Evolutionary conservation across 2,797 vertebrate genomes (phyloP), one percentile per base, ranked within the genome.

Genomic region (Anguilla pacifica): DNA sequence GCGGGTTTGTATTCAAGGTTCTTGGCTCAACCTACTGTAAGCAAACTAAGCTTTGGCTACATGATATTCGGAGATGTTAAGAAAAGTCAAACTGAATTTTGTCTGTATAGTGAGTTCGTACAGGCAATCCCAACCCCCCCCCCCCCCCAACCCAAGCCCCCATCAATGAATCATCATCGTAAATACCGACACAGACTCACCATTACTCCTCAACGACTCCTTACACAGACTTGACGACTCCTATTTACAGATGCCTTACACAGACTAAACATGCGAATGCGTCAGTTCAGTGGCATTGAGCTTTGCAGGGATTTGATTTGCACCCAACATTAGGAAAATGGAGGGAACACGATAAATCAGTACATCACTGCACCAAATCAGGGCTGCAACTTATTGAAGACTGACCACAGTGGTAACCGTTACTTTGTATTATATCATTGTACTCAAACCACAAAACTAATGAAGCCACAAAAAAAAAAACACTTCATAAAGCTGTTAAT

Each of bases 1-100:
- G 22, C 25, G n/a, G 70, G 31, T 74, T 31, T 74, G 25, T 74
- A 74, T 77, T 77, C 72, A 77, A 77, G 72, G 72, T 77, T 77
- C n/a, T 74, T 74, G 70, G 70, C 70, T 74, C 31, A 74, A 35
- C 9, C 28, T 13, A 74, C 11, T 74, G 70, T 74, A 74, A 35
- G 64, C 22, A 28, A 67, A 67, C 64, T 67, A 67, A 67, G 22
- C 64, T 67, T 28, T 28, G 22, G 64, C 25, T 67, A 67, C 22
- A n/a, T 67, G 64, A 25, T 25, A 67, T n/a, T 67, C 25, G 13
- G 13, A 35, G 11, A 77, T 77, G 72, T 77, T 77, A 17, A 17
- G 31, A 77, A 77, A 77, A 39, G 72, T 77, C 31, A 77, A 77
- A 77, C 35, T 2, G n/a, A 74, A 74, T 74, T n/a, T n/a, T 35